Percentiles rank a stretch among this genome's conserved stretches.
These are phyloP conservation scores for Gryllus bimaculatus DNA, from an alignment of 1,140 invertebrate genomes.

Conservation along the genomic window DNA sequence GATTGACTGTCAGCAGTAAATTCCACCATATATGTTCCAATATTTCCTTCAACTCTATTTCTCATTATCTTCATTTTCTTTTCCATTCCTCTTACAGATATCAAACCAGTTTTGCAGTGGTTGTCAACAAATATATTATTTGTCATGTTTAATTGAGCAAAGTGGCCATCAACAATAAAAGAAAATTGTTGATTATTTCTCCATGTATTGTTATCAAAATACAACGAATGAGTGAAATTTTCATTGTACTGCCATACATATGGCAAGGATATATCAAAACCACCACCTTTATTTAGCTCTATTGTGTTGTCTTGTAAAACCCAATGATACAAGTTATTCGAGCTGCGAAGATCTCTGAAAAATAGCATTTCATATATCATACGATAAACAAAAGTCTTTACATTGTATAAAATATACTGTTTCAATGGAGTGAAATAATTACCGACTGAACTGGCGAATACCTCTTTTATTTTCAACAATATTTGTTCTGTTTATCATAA, in stretches of 20 bases:
- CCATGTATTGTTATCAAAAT: constrained; percentile 79
- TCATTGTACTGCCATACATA: constrained; percentile 94
- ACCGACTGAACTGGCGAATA: constrained; percentile 69
- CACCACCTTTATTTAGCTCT: constrained; percentile 71
- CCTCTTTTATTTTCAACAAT: constrained; percentile 78
- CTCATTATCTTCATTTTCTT: constrained; percentile 76
- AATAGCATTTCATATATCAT: background rate
- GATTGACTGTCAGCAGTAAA: constrained; percentile 87
- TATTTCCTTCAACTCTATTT: constrained; percentile 69
- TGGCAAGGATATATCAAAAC: constrained; percentile 75
- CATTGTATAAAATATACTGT: background rate
- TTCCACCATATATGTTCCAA: constrained; percentile 75
- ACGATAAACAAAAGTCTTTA: background rate
- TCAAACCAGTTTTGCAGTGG: constrained; percentile 66
- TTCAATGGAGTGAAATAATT: constrained; percentile 6
- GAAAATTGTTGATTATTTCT: constrained; percentile 75
- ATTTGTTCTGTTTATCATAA: constrained; percentile 74
- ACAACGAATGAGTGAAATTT: constrained; percentile 84
- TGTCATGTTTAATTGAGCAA: constrained; percentile 64
- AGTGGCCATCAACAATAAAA: constrained; percentile 83
- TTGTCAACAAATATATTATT: constrained; percentile 82
- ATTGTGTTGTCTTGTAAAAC: constrained; percentile 78
- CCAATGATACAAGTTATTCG: constrained; percentile 93
- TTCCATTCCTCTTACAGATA: constrained; percentile 91
- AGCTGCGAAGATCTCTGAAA: constrained; percentile 73